Base-by-base conservation (phyloP, 1,140 invertebrate species). In the Chelonus insularis region DNA sequence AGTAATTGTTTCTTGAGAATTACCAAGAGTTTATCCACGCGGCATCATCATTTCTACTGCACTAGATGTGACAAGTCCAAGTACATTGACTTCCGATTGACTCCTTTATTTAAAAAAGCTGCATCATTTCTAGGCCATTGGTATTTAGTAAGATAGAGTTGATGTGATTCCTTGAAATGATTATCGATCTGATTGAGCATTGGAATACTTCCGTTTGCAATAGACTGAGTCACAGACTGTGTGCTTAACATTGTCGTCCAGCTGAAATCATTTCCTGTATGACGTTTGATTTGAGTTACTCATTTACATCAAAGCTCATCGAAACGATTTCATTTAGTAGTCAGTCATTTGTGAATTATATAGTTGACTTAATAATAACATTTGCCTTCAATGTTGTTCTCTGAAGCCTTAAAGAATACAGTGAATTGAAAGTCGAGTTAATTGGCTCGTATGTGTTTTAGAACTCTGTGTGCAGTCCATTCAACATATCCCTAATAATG, bases 1-100 rank as follows among this genome's bases (percentile, higher is more conserved):
- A 51, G 71, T 74, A 78, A 78, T 78, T 78, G 75, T 78, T 79
- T 77, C 75, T 78, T 67, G 65, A 67, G 74, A 77, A 78, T 76
- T 71, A 71, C 36, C 23, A 51, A 56, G 45, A 55, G 54, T 62
- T 57, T 62, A 51, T 34, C 21, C 23, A 61, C 63, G 41, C 57
- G 45, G 56, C 39, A 47, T 39, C 57, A 59, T 55, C 37, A 37
- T 37, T 60, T 43, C 14, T 12, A 11, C 14, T 14, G n/a, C 36
- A 29, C 41, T 5, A 45, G 29, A 29, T 29, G 25, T 29, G 25
- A 29, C 25, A 29, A 29, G 25, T 29, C 25, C 25, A 29, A 29
- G 25, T 29, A 29, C 25, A 7, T 29, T 29, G 7, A 29, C 25
- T 29, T 29, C 25, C 25, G 25, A 29, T 29, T 29, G 25, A 29